Evolutionary conservation across 2,797 vertebrate genomes (phyloP).

Genomic region (Glossophaga mutica): DNA sequence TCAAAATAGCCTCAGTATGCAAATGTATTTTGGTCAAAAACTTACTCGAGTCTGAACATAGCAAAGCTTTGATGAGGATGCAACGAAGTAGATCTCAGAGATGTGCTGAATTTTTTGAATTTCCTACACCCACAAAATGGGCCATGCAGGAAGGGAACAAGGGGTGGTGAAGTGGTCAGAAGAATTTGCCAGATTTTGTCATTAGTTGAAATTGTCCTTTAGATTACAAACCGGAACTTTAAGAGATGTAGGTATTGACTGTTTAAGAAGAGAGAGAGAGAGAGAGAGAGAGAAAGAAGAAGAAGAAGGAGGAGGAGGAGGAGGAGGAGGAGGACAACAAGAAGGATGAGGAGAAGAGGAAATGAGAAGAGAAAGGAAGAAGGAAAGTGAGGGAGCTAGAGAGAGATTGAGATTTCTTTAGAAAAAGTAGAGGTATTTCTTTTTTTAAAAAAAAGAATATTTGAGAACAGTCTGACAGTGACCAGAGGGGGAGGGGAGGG

Average conservation of each 20-base stretch:
- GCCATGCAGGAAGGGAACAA: not conserved
- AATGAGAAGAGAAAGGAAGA: not conserved
- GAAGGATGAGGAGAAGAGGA: too few relatives aligned
- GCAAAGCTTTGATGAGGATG: not conserved
- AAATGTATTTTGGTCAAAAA: slow-evolving; percentile 10
- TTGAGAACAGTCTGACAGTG: too few relatives aligned
- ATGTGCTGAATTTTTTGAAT: slow-evolving; percentile 1
- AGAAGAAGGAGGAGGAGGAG: too few relatives aligned
- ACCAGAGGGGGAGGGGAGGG: too few relatives aligned
- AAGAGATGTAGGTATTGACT: not conserved
- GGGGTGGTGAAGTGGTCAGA: not conserved
- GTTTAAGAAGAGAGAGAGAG: not conserved
- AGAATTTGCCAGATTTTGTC: not conserved
- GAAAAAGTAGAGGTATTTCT: not conserved
- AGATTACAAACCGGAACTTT: slow-evolving; percentile 17
- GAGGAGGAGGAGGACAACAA: too few relatives aligned
- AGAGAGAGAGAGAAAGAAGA: not conserved
- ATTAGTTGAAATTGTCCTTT: not conserved
- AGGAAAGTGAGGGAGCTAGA: not conserved
- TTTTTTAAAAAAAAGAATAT: too few relatives aligned
- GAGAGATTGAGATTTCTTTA: not conserved
- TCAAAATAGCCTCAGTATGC: not conserved
- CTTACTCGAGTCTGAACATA: not conserved
- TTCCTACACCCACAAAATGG: slow-evolving; percentile 1
- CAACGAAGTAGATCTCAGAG: not conserved